Percentiles rank a stretch among this genome's conserved stretches.
phyloP scores from a whole-genome alignment of 2,797 vertebrate species.

The Luscinia luscinia region DNA sequence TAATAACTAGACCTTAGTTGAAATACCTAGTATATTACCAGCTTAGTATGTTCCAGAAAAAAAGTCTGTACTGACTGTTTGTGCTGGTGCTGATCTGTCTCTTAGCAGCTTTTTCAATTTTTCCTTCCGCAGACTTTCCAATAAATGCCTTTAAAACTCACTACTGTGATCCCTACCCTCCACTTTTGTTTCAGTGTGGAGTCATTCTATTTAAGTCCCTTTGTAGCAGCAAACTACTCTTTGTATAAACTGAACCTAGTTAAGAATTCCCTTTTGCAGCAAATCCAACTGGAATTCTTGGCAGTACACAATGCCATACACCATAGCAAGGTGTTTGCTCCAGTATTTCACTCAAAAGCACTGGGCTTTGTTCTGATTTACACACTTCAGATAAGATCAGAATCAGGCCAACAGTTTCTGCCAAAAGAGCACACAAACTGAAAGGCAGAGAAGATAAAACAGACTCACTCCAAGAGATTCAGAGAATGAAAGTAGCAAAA shows the following conservation, averaged over 20 bases:
- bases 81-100: neutral
- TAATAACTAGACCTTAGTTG: neutral
- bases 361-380: conserved; percentile 35
- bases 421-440: conserved; percentile 42
- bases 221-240: conserved; percentile 37
- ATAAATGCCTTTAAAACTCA: conserved; percentile 13
- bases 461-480: conserved; percentile 39
- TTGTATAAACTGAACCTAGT: conserved; percentile 42
- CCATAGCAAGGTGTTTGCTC: conserved; percentile 10
- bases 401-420: conserved; percentile 54
- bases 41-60: neutral
- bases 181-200: conserved; percentile 37
- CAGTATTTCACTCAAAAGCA: conserved; percentile 44
- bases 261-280: conserved; percentile 53
- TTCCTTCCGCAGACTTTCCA: neutral
- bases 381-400: conserved; percentile 42
- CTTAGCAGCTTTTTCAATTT: neutral
- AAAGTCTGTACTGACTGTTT: neutral
- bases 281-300: conserved; percentile 34
- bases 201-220: conserved; percentile 43
- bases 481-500: conserved; percentile 29
- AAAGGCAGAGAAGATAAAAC: conserved; percentile 58
- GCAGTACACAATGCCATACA: conserved; percentile 7
- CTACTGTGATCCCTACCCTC: neutral
- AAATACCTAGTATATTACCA: neutral